Conservation (phyloP, 23 tunicate genomes). For the Clavelina lepadiformis region DNA sequence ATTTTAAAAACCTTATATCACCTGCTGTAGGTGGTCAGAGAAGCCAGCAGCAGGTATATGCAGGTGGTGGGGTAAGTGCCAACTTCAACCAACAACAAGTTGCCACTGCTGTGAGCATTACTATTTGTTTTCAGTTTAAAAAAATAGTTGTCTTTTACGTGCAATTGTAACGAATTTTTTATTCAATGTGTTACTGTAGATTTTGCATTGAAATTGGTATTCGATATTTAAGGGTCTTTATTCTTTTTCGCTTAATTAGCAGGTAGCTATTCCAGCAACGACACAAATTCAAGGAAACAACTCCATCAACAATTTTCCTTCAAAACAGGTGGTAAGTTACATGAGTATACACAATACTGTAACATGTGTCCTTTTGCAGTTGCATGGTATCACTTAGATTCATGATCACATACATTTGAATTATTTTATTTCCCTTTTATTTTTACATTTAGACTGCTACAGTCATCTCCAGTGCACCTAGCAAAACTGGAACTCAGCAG, state of each 20-base stretch:
- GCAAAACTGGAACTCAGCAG: neutral
- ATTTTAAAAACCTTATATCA: no score
- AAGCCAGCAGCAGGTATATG: no score
- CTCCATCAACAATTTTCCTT: conserved; percentile 3
- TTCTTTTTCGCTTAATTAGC: no score
- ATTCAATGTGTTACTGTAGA: neutral
- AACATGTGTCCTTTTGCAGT: neutral
- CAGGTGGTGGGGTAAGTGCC: no score
- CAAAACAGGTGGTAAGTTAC: conserved; percentile 4
- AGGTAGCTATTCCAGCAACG: conserved; percentile 10
- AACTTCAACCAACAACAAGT: conserved; percentile 11
- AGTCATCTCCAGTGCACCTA: conserved; percentile 2
- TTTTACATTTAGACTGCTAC: conserved; percentile 1
- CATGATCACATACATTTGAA: neutral
- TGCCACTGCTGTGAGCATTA: conserved; percentile 1
- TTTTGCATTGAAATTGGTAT: no score
- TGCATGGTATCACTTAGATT: neutral
- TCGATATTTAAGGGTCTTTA: no score
- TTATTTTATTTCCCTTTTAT: neutral
- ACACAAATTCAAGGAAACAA: conserved; percentile 11
- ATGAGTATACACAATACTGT: neutral
- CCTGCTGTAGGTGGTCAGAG: no score
- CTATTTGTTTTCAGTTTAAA: neutral
- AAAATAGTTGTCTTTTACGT: neutral
- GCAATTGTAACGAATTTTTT: neutral